Evolutionary conservation across 2,113 vertebrate species (phyloP).

Genomic region (Gymnobelideus leadbeateri): DNA sequence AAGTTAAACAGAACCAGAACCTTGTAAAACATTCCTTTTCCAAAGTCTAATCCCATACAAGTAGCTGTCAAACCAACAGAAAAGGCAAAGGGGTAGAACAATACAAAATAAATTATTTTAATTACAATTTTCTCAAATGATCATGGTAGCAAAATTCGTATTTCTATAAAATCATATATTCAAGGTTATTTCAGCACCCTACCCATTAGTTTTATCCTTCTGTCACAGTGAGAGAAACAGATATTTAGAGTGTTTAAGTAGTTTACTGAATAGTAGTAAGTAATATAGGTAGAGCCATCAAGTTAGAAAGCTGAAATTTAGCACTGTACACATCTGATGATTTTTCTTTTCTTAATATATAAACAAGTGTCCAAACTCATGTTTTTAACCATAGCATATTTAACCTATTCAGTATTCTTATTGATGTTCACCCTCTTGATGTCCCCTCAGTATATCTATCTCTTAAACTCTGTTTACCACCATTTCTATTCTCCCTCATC

Average conservation of each 20-base stretch:
- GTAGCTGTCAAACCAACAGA: conserved; percentile 15
- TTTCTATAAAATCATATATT: background rate
- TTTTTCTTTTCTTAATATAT: background rate
- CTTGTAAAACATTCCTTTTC: background rate
- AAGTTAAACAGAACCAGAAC: background rate
- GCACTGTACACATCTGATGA: background rate
- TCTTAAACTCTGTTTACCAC: background rate
- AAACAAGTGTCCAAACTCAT: background rate
- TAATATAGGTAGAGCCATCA: background rate
- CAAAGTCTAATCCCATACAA: conserved; percentile 8
- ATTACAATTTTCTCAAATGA: background rate
- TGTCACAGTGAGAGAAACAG: background rate
- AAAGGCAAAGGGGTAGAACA: background rate
- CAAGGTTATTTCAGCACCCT: background rate
- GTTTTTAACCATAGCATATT: background rate
- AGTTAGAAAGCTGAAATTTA: background rate
- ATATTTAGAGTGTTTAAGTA: conserved; percentile 30
- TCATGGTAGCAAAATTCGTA: background rate
- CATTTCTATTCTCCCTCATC: background rate
- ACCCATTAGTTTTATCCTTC: background rate
- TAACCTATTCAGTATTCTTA: background rate
- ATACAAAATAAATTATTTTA: conserved; percentile 31
- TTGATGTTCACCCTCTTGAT: no score
- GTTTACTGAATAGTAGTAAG: background rate
- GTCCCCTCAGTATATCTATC: background rate